Conservation (phyloP, 1,140 invertebrate genomes). For the Chelonus insularis region DNA sequence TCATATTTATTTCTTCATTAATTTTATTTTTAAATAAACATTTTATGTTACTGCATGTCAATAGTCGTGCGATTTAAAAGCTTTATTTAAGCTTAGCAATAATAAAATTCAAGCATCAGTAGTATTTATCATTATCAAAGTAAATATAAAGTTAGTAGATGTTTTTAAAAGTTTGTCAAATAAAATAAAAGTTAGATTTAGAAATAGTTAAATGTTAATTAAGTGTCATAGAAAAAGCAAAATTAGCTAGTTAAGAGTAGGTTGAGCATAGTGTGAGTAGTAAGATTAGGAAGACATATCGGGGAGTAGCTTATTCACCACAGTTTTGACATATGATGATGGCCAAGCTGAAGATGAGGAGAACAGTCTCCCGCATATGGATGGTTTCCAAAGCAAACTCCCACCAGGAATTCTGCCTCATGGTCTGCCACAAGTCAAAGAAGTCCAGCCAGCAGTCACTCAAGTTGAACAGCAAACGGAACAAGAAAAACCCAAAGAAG, state of each 20-base stretch:
- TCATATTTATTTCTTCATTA: no score
- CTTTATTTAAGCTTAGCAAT: no score
- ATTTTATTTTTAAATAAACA: no score
- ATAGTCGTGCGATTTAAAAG: no score
- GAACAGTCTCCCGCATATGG: conserved; percentile 74
- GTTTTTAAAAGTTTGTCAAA: no score
- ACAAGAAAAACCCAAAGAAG: conserved; percentile 72
- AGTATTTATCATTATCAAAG: no score
- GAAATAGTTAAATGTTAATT: conserved; percentile 4
- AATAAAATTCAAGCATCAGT: no score
- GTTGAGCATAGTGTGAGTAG: no score
- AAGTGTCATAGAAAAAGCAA: neutral
- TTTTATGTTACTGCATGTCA: no score
- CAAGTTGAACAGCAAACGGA: conserved; percentile 74
- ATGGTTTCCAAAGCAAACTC: conserved; percentile 80
- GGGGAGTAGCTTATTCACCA: conserved; percentile 80
- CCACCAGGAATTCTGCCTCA: conserved; percentile 90
- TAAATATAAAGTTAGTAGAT: no score
- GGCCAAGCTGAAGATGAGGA: conserved; percentile 95
- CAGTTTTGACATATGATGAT: conserved; percentile 99
- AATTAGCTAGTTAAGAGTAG: conserved; percentile 19
- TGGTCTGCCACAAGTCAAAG: conserved; percentile 92
- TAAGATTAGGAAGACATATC: conserved; percentile 47
- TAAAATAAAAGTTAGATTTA: conserved; percentile 16
- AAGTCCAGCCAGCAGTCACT: conserved; percentile 88